A percentile compares a stretch with the other conserved stretches of the same genome.
Evolutionary conservation across 2,888 invertebrate species (phyloP).

Genomic region (Zhuqinia jingwanae): DNA sequence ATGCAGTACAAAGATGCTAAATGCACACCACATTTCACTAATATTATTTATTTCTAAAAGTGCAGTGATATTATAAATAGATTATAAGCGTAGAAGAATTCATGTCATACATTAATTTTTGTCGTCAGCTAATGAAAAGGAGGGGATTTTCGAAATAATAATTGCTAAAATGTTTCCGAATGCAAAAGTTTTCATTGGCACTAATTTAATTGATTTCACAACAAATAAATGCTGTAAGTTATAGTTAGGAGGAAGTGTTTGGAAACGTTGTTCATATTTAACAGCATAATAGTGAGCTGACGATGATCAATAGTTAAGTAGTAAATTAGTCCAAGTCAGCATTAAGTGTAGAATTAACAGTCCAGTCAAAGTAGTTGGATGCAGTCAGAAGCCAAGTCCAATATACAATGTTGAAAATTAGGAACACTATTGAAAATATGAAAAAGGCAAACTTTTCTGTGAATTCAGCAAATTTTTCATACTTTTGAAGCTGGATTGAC

Average conservation of each 20-base stretch:
- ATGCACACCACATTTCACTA: background rate
- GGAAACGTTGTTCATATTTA: no score
- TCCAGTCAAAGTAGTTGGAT: constrained; percentile 70
- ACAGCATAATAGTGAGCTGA: no score
- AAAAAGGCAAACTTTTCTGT: constrained; percentile 69
- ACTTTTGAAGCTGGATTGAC: constrained; percentile 39
- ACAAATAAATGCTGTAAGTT: no score
- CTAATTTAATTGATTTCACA: no score
- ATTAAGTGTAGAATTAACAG: constrained; percentile 66
- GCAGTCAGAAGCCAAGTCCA: constrained; percentile 71
- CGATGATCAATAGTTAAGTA: background rate
- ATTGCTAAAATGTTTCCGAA: no score
- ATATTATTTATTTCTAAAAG: background rate
- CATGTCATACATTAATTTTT: no score
- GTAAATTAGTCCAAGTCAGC: constrained; percentile 39
- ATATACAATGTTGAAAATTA: constrained; percentile 65
- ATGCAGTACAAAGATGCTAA: no score
- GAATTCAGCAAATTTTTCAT: constrained; percentile 65
- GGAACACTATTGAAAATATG: constrained; percentile 64
- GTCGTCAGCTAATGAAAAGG: no score
- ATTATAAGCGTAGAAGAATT: no score
- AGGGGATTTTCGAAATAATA: no score
- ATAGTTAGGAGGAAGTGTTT: no score
- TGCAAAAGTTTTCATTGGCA: no score
- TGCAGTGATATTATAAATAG: background rate